Evolutionary conservation across 2,113 vertebrate species (phyloP).

Genomic region (Diadophis punctatus): DNA sequence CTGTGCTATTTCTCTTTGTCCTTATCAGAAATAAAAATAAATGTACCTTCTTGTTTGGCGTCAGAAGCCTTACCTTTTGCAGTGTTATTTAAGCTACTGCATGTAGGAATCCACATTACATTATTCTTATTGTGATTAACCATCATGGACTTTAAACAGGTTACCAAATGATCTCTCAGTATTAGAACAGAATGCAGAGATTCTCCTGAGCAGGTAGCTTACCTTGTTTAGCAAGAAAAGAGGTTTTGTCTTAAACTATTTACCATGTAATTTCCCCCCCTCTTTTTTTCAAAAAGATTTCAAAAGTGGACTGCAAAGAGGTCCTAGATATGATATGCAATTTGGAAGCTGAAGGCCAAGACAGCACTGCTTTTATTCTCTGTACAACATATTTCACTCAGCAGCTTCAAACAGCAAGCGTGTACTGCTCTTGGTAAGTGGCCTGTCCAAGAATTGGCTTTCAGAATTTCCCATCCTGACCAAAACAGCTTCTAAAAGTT

Average conservation of each 20-base stretch:
- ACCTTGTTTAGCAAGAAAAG: not conserved
- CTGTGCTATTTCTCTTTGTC: not conserved
- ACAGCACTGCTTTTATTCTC: conserved; percentile 91
- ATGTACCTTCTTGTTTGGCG: not conserved
- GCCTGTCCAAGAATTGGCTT: not conserved
- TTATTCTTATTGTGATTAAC: not conserved
- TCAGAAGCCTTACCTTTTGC: not conserved
- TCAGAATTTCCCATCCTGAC: not conserved
- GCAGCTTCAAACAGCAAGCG: conserved; percentile 90
- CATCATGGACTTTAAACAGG: not conserved
- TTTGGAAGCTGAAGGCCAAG: conserved; percentile 94
- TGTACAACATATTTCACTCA: conserved; percentile 97
- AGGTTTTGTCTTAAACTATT: conserved; percentile 13
- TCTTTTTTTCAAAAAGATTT: conserved; percentile 75
- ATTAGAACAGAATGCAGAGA: not conserved
- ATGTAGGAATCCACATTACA: not conserved
- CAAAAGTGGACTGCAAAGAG: conserved; percentile 92
- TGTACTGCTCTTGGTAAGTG: conserved; percentile 92
- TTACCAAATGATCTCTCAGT: not conserved
- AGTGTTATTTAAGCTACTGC: not conserved
- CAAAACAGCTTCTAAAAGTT: not conserved
- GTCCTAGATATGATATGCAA: conserved; percentile 94
- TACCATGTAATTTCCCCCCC: conserved; percentile 10
- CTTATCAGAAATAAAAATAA: not conserved
- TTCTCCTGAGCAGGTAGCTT: not conserved